Conservation (phyloP, 2,797 vertebrate species). For the Hipposideros larvatus region DNA sequence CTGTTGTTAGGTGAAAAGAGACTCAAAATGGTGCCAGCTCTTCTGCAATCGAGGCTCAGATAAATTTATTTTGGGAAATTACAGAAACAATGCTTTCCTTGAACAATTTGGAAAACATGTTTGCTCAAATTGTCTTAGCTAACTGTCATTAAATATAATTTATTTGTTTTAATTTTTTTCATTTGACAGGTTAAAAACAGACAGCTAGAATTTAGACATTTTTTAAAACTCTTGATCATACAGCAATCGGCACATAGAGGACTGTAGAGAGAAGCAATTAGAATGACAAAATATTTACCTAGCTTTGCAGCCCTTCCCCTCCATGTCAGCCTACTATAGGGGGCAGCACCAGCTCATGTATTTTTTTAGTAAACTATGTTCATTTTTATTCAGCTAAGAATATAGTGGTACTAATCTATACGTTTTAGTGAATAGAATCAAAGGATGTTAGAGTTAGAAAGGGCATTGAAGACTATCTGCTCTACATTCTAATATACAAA, state of each 20-base stretch:
- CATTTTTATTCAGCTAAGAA: not conserved
- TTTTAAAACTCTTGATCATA: constrained; percentile 1
- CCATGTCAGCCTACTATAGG: not conserved
- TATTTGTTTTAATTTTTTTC: constrained; percentile 5
- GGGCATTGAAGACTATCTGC: not conserved
- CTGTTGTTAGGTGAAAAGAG: not conserved
- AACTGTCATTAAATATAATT: not conserved
- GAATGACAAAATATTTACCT: not conserved
- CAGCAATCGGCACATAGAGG: not conserved
- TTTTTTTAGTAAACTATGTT: not conserved
- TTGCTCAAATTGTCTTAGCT: constrained; percentile 12
- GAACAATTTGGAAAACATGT: not conserved
- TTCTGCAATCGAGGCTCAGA: not conserved
- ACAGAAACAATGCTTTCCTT: not conserved
- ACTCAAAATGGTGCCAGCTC: not conserved
- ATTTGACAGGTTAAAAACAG: not conserved
- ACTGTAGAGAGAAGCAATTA: not conserved
- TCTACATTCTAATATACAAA: not conserved
- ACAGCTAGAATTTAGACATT: not conserved
- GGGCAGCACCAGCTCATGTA: constrained; percentile 47
- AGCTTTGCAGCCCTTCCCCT: not conserved
- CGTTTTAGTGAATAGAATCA: not conserved
- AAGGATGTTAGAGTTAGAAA: not conserved
- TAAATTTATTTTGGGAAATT: not conserved
- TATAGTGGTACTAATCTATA: not conserved